Conservation (phyloP, 2,113 vertebrate species). For the Pangasianodon gigas region DNA sequence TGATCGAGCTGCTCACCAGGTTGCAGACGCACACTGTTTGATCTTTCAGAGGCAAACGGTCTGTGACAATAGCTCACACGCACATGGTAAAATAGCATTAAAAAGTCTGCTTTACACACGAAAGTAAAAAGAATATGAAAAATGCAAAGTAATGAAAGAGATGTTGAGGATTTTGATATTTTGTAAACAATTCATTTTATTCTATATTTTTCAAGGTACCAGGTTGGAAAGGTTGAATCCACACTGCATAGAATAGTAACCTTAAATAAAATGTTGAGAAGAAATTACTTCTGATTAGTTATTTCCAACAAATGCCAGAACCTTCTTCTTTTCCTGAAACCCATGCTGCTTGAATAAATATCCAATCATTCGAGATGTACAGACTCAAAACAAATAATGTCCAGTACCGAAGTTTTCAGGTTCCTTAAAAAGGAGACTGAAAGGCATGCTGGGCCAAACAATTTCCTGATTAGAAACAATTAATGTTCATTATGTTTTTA, state of each 20-base stretch:
- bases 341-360: neutral
- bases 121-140: neutral
- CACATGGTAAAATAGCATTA: neutral
- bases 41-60: slow-evolving; percentile 23
- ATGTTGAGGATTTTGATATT: neutral
- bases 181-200: neutral
- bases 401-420: neutral
- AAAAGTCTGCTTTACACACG: neutral
- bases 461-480: slow-evolving; percentile 43
- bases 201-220: neutral
- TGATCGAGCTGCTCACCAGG: slow-evolving; percentile 5
- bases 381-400: neutral
- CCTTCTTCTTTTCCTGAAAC: neutral
- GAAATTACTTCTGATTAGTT: neutral
- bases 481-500: slow-evolving; percentile 27
- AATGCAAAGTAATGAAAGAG: neutral
- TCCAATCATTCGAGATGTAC: neutral
- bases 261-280: neutral
- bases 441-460: slow-evolving; percentile 23
- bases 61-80: slow-evolving; percentile 29
- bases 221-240: neutral
- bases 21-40: slow-evolving; percentile 19
- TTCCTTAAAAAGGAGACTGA: neutral
- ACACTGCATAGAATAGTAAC: neutral
- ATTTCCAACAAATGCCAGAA: neutral